Evolutionary conservation across 2,797 vertebrate genomes (phyloP).

Genomic region (Callimico goeldii): DNA sequence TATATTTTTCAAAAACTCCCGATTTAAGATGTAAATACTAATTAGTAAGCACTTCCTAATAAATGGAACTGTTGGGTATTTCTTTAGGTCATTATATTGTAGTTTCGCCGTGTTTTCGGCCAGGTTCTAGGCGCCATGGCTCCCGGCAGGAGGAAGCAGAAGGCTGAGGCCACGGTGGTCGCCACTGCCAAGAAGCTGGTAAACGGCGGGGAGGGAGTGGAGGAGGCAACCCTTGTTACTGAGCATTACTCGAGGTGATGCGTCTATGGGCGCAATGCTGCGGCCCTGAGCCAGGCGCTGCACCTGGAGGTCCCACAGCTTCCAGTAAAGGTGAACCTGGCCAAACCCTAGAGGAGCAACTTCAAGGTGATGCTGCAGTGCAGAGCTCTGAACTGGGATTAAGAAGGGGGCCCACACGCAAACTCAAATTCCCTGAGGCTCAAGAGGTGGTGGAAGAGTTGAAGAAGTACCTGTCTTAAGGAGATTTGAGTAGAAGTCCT

Average conservation of each 20-base stretch:
- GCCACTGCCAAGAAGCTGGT: background rate
- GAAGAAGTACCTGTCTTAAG: conserved; percentile 77
- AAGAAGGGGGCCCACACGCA: conserved; percentile 94
- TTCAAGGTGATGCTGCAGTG: conserved; percentile 92
- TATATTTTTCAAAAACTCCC: background rate
- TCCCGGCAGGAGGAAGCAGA: conserved; percentile 80
- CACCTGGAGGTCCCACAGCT: conserved; percentile 85
- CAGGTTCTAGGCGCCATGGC: conserved; percentile 72
- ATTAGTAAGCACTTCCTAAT: background rate
- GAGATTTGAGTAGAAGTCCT: background rate
- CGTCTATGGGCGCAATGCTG: conserved; percentile 92
- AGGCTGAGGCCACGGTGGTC: background rate
- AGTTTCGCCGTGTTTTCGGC: background rate
- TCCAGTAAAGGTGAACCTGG: conserved; percentile 89
- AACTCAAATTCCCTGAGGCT: conserved; percentile 93
- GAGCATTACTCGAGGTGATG: conserved; percentile 94
- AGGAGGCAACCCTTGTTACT: conserved; percentile 73
- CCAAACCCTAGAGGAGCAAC: conserved; percentile 92
- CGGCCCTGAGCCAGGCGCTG: conserved; percentile 89
- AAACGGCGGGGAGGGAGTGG: background rate
- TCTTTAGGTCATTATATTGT: background rate
- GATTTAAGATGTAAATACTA: background rate
- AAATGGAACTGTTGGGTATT: background rate
- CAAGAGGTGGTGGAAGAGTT: conserved; percentile 85
- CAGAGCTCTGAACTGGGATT: conserved; percentile 92